phyloP scores from a whole-genome alignment of 2,113 vertebrate species.

The Erinaceus europaeus region DNA sequence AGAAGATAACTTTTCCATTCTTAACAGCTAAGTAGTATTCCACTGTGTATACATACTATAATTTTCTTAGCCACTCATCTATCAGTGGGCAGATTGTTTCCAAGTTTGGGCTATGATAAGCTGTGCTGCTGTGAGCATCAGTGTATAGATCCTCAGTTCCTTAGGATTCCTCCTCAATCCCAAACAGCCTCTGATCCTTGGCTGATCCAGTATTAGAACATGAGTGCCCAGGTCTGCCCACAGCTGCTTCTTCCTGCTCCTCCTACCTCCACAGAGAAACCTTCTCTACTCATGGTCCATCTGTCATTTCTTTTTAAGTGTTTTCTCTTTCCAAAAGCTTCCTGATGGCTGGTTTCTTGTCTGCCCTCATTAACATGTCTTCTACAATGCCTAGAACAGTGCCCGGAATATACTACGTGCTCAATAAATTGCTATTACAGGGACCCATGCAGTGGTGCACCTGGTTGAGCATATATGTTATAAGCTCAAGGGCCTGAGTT shows the following conservation, averaged over 20 bases:
- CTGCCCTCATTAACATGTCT: no score
- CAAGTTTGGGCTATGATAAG: no score
- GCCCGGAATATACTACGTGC: neutral
- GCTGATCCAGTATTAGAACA: neutral
- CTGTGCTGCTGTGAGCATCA: no score
- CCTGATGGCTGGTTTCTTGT: neutral
- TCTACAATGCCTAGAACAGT: no score
- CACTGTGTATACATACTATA: no score
- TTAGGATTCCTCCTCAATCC: neutral
- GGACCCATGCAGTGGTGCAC: no score
- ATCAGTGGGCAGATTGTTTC: no score
- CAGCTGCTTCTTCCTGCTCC: neutral
- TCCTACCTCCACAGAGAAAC: neutral
- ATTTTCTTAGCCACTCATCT: no score
- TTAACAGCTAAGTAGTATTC: no score
- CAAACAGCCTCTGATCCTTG: neutral
- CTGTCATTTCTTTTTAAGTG: neutral
- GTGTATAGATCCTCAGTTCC: neutral
- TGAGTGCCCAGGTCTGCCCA: neutral
- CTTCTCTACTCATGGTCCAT: accelerated
- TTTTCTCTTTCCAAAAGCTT: neutral
- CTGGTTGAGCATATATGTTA: no score
- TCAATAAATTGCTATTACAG: neutral
- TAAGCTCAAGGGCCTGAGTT: no score
- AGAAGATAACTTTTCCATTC: no score